Percentiles rank a stretch among this genome's conserved stretches.
Conservation (phyloP, 2,888 invertebrate genomes). For the Cephus pulcher region DNA sequence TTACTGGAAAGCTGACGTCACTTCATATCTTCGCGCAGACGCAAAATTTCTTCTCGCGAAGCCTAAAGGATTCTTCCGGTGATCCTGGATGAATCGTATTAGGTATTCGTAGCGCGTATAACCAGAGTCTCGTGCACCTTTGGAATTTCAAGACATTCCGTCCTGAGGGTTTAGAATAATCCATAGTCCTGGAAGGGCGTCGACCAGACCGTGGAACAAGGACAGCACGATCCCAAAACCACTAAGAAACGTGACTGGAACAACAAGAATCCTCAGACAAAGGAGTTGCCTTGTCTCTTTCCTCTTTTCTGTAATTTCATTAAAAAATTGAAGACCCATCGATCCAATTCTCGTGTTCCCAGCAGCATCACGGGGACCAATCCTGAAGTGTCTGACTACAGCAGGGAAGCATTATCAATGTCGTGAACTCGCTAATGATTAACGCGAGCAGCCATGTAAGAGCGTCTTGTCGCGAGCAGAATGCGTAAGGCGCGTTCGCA, state of each 20-base stretch:
- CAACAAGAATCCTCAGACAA: slow-evolving; percentile 27
- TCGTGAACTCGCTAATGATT: not conserved
- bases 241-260: slow-evolving; percentile 44
- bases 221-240: slow-evolving; percentile 26
- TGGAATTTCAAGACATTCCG: slow-evolving; percentile 35
- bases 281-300: not conserved
- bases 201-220: slow-evolving; percentile 30
- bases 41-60: not conserved
- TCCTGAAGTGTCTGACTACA: not conserved
- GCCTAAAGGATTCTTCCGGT: not conserved
- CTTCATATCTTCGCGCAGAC: not conserved
- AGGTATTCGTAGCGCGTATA: slow-evolving; percentile 39
- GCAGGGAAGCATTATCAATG: not conserved
- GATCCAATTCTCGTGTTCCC: not conserved
- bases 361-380: not conserved
- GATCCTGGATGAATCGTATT: slow-evolving; percentile 8
- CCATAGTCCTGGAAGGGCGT: slow-evolving; percentile 42
- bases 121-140: slow-evolving; percentile 24
- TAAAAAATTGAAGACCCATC: not conserved
- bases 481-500: not conserved
- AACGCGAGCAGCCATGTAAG: not conserved
- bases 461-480: not conserved
- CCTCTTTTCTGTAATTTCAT: not conserved
- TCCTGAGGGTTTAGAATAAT: slow-evolving; percentile 40
- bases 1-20: not conserved